Evolutionary conservation across 2,888 invertebrate species (phyloP), one percentile per base, ranked within the genome.

Genomic region (Aradus depressus): DNA sequence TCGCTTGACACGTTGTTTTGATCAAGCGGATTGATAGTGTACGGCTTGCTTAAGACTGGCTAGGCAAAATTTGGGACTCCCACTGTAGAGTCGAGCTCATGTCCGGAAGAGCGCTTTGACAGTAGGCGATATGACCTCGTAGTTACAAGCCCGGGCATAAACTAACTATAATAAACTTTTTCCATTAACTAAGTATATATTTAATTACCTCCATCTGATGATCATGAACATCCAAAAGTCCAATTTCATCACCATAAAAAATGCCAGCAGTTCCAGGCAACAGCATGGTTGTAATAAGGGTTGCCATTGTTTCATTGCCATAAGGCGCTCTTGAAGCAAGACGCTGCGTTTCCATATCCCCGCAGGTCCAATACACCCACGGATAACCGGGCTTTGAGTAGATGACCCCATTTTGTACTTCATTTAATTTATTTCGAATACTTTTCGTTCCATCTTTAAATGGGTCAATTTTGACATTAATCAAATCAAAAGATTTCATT

Each of bases 191-290:
- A n/a, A n/a, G n/a, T n/a, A n/a, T n/a, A n/a, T n/a, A n/a, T n/a
- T n/a, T 19, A 47, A 35, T 22, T 42, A 59, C 54, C 35, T 80
- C 78, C 48, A 70, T 70, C 58, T 76, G 71, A 4, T 74, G 68
- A 60, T 77, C 75, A 35, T 70, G 63, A 2, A 75, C 64, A 58
- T 80, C 76, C 41, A 73, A 71, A 58, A 88, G 69, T 2, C 82
- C 83, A 55, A 92, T 79, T 73, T 93, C 92, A 66, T 93, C 91
- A 0, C 92, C 92, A 67, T 93, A 93, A 68, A 91, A 89, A 60
- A 91, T 79, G 59, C 80, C 84, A 1, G 89, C 79, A 1, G 90
- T 87, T 3, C 84, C 95, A 1, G 92, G 92, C 32, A 95, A 71
- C 69, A 84, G 78, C 64, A 91, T 72, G 63, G 86, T 80, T 60